Conservation (phyloP, 2,797 vertebrate species). For the Tangara arthus region DNA sequence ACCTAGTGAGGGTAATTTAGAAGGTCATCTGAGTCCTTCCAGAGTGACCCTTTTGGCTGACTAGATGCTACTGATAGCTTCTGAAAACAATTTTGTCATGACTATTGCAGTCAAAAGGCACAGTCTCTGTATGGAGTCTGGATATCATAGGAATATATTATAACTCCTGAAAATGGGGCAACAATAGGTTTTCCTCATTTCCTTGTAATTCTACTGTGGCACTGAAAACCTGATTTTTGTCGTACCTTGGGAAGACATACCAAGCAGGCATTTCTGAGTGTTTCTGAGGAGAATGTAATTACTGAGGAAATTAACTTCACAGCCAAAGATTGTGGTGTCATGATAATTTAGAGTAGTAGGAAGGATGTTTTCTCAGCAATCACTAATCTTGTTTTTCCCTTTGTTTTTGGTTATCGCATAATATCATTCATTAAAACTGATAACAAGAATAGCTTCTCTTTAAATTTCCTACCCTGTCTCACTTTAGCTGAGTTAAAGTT, state of each 20-base stretch:
- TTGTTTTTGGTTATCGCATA: slow-evolving; percentile 69
- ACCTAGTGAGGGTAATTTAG: background rate
- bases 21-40: background rate
- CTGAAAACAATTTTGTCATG: background rate
- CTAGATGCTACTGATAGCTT: background rate
- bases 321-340: slow-evolving; percentile 65
- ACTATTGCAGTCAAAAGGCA: background rate
- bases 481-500: slow-evolving; percentile 68
- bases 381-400: slow-evolving; percentile 38
- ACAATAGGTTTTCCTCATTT: background rate
- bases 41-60: background rate
- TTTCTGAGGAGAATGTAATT: slow-evolving; percentile 72
- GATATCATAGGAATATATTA: background rate
- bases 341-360: slow-evolving; percentile 67
- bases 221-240: background rate
- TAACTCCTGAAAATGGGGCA: background rate
- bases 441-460: slow-evolving; percentile 71
- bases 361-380: slow-evolving; percentile 71
- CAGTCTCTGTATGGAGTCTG: background rate
- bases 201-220: background rate
- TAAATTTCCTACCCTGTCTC: slow-evolving; percentile 61
- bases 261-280: slow-evolving; percentile 32
- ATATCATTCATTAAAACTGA: slow-evolving; percentile 74
- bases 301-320: slow-evolving; percentile 74
- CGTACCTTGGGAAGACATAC: background rate